Evolutionary conservation across 1,140 invertebrate species (phyloP).

Genomic region (Hyphantria cunea): DNA sequence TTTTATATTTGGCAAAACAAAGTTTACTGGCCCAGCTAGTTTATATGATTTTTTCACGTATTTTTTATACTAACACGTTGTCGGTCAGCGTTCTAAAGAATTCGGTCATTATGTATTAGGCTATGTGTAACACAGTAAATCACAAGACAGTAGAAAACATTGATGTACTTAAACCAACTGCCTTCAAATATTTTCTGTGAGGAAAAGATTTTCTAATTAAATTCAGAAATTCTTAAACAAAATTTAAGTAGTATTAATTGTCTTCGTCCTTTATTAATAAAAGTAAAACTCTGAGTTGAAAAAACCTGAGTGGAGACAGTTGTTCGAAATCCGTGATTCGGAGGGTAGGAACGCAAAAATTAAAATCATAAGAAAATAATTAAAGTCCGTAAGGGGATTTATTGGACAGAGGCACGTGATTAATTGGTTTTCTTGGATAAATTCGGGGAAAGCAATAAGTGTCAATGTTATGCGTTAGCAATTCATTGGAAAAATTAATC

Average conservation of each 20-base stretch:
- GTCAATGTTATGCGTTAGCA: slow-evolving; percentile 67
- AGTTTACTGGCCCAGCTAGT: too few relatives aligned
- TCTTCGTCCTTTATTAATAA: slow-evolving; percentile 77
- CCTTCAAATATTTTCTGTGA: slow-evolving; percentile 8
- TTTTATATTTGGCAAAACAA: too few relatives aligned
- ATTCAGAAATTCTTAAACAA: slow-evolving; percentile 72
- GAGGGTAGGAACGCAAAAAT: slow-evolving; percentile 67
- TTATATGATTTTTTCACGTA: too few relatives aligned
- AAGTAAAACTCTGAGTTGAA: slow-evolving; percentile 62
- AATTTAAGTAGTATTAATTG: slow-evolving; percentile 81
- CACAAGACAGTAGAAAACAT: too few relatives aligned
- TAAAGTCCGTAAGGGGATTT: slow-evolving; percentile 79
- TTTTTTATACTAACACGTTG: too few relatives aligned
- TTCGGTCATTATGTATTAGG: too few relatives aligned
- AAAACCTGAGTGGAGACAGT: slow-evolving; percentile 77
- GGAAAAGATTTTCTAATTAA: slow-evolving; percentile 64
- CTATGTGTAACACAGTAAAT: too few relatives aligned
- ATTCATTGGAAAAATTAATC: slow-evolving; percentile 65
- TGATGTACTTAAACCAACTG: not conserved
- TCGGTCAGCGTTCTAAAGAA: too few relatives aligned
- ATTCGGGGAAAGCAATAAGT: slow-evolving; percentile 74
- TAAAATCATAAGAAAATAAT: slow-evolving; percentile 82
- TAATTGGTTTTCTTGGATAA: slow-evolving; percentile 74
- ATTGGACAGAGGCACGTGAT: slow-evolving; percentile 77
- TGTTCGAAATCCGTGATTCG: slow-evolving; percentile 70